A percentile compares a stretch with the other conserved stretches of the same genome.
Evolutionary conservation across 1,140 invertebrate species (phyloP).

Genomic region (Orussus abietinus): DNA sequence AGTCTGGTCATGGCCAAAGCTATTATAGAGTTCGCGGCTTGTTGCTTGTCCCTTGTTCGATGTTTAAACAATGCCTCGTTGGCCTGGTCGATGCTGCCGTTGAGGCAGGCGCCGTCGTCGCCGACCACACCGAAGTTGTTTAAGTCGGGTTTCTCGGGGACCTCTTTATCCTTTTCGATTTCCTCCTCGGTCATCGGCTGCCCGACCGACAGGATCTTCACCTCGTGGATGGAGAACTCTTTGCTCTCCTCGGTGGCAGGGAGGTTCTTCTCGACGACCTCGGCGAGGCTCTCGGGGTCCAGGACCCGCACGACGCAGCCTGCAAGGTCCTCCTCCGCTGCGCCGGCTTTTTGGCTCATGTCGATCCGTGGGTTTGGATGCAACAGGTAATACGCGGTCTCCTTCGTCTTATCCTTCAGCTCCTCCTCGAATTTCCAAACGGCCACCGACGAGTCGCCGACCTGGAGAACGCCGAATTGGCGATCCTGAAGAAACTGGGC

Average conservation of each 20-base stretch:
- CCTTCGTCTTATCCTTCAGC: conserved; percentile 21
- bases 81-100: conserved; percentile 33
- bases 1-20: conserved; percentile 40
- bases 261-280: conserved; percentile 23
- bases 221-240: conserved; percentile 35
- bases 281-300: conserved; percentile 19
- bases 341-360: conserved; percentile 15
- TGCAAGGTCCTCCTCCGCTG: conserved; percentile 9
- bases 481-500: conserved; percentile 31
- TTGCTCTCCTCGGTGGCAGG: conserved; percentile 1
- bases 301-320: conserved; percentile 33
- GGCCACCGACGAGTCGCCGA: conserved; percentile 23
- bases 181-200: conserved; percentile 35
- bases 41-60: conserved; percentile 38
- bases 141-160: conserved; percentile 29
- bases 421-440: conserved; percentile 42
- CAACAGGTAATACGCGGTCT: conserved; percentile 34
- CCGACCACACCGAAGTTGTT: conserved; percentile 25
- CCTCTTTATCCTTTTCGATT: conserved; percentile 33
- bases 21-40: conserved; percentile 35
- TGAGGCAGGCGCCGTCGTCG: conserved; percentile 31
- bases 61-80: conserved; percentile 31
- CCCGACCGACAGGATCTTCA: conserved; percentile 29
- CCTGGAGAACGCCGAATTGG: conserved; percentile 34
- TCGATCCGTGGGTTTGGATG: conserved; percentile 30